A percentile compares a stretch with the other conserved stretches of the same genome.
Conservation (phyloP, 2,113 vertebrate species). For the Morone chrysops region DNA sequence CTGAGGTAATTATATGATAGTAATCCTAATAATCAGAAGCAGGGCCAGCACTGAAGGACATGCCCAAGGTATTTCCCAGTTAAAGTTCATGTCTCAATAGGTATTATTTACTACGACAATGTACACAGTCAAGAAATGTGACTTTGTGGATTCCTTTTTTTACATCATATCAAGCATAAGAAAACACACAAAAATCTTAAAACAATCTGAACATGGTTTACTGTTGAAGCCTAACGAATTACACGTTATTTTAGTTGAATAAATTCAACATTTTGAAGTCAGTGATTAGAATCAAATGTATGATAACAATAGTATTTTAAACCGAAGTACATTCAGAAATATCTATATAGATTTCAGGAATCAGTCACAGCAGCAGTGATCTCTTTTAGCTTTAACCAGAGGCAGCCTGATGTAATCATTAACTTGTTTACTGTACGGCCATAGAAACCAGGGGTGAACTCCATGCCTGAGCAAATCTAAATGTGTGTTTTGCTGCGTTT, state of each 20-base stretch:
- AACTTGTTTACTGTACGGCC: slow-evolving; percentile 60
- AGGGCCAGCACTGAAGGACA: background rate
- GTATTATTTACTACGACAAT: too few species aligned
- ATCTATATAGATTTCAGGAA: background rate
- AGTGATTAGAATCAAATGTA: background rate
- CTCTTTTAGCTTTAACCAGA: slow-evolving; percentile 15
- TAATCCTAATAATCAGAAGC: background rate
- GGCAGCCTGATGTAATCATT: slow-evolving; percentile 77
- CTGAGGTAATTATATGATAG: background rate
- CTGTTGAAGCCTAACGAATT: background rate
- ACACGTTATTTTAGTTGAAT: background rate
- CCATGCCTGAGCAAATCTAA: slow-evolving; percentile 62
- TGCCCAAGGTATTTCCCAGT: background rate
- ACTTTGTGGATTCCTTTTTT: background rate
- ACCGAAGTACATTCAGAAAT: background rate
- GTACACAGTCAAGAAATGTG: background rate
- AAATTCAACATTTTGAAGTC: background rate
- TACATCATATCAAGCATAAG: background rate
- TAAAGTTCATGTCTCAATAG: too few species aligned
- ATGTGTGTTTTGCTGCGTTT: slow-evolving; percentile 62
- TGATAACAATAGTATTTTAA: background rate
- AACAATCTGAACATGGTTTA: background rate
- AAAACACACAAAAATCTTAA: background rate
- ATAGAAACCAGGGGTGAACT: slow-evolving; percentile 69
- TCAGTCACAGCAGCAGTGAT: background rate